phyloP scores from a whole-genome alignment of 2,888 invertebrate species.

The Orthosia cruda region DNA sequence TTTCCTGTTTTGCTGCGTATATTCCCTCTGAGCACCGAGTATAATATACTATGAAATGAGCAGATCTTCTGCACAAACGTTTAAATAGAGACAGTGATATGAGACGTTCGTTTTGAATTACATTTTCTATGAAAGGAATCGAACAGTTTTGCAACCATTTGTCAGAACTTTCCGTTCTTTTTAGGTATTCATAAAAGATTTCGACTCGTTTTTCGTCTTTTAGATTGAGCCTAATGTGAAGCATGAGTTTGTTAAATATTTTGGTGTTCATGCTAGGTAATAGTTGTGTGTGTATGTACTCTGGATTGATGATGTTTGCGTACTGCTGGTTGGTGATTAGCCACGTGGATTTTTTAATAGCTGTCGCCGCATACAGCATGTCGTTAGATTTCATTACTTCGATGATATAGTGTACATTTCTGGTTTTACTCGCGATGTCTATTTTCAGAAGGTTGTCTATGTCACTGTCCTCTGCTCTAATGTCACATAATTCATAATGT shows the following conservation, averaged over 20 bases:
- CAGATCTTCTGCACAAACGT: constrained; percentile 78
- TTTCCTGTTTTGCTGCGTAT: not conserved
- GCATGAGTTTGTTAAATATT: constrained; percentile 80
- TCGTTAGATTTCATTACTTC: constrained; percentile 80
- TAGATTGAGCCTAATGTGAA: constrained; percentile 80
- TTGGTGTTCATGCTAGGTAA: constrained; percentile 81
- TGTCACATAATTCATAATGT: constrained; percentile 60
- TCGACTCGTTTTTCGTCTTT: constrained; percentile 81
- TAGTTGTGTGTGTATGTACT: constrained; percentile 77
- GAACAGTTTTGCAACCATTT: constrained; percentile 86
- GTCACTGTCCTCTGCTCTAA: constrained; percentile 74
- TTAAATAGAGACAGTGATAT: constrained; percentile 68
- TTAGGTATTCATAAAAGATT: constrained; percentile 79
- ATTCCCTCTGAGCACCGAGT: not conserved
- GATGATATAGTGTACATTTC: constrained; percentile 78
- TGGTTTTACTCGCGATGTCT: constrained; percentile 73
- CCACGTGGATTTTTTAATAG: constrained; percentile 82
- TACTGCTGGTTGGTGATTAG: constrained; percentile 81
- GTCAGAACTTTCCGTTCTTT: constrained; percentile 70
- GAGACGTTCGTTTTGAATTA: constrained; percentile 67
- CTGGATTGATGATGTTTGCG: constrained; percentile 81
- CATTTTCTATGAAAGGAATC: constrained; percentile 74
- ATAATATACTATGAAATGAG: constrained; percentile 69
- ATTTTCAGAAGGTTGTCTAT: constrained; percentile 81
- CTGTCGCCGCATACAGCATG: constrained; percentile 82